Evolutionary conservation across 1,140 invertebrate species (phyloP).

Genomic region (Panulirus ornatus): DNA sequence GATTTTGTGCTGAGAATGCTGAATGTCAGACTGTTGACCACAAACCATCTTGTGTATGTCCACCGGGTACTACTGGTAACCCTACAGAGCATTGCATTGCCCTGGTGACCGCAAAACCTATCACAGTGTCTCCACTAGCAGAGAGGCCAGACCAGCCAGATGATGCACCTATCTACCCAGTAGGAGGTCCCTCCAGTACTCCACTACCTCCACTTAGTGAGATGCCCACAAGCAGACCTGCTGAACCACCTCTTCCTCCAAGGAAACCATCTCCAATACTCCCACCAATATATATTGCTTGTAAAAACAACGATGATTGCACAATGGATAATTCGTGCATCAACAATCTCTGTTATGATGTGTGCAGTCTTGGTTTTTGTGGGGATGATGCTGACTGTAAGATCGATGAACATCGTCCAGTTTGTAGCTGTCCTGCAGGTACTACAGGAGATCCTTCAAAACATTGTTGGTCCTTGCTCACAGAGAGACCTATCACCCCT

Average conservation of each 20-base stretch:
- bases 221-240: neutral
- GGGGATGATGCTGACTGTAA: conserved; percentile 73
- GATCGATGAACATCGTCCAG: conserved; percentile 84
- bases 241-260: conserved; percentile 13
- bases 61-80: conserved; percentile 72
- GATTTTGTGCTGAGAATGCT: conserved; percentile 90
- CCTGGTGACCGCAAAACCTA: conserved; percentile 40
- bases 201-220: conserved; percentile 39
- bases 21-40: conserved; percentile 90
- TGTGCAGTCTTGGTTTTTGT: conserved; percentile 78
- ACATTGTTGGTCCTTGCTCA: conserved; percentile 58
- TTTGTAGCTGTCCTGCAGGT: conserved; percentile 79
- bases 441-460: conserved; percentile 83
- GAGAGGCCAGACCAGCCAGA: neutral
- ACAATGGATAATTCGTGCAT: conserved; percentile 63
- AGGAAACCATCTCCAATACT: conserved; percentile 83
- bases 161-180: conserved; percentile 32
- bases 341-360: conserved; percentile 73
- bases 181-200: neutral
- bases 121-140: conserved; percentile 20
- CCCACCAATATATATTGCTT: conserved; percentile 83
- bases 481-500: conserved; percentile 77
- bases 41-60: conserved; percentile 79
- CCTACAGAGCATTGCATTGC: conserved; percentile 52
- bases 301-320: conserved; percentile 74